Base-by-base conservation (phyloP, 2,888 invertebrate species). In the Hemaris fuciformis region DNA sequence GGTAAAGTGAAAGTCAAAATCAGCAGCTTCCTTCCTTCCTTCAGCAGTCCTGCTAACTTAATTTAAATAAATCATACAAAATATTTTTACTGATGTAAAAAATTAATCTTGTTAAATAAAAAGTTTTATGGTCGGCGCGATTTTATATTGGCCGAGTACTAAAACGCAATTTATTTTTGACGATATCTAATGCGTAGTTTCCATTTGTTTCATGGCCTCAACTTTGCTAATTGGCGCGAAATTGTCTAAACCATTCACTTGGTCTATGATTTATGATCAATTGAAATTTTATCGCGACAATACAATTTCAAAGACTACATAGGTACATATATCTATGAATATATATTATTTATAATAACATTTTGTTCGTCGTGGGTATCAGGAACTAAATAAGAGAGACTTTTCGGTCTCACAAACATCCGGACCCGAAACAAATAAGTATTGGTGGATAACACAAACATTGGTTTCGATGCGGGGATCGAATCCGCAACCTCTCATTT, bases 121-220 rank as follows among this genome's bases (percentile, higher is more conserved):
- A 31, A 27, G 18, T 18, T 53, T 31, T 53, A 53, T 18, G 27
- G 10, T 18, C 53, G 25, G 48, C 25, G 48, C 48, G 48, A 48
- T 48, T 48, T 48, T 48, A 27, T 27, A 48, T 27, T 48, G 27
- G 15, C 2, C 27, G 22, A 22, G 48, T 48, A 27, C 48, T 48
- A 48, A 48, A 48, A 48, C 27, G 25, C 48, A 48, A 48, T 48
- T 48, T 48, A 48, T 48, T 48, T 48, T 46, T 48, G 25, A 3
- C 7, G 23, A n/a, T 27, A 27, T 25, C 48, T 25, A 48, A 48
- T 48, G 15, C 48, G 48, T 48, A 48, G 48, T 48, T 25, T 48
- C 15, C 48, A 27, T 25, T 48, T 45, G 45, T 15, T 45, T 48
- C 15, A 46, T 48, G 48, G 27, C 48, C 48, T 48, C 15, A 48